phyloP scores from a whole-genome alignment of 2,113 vertebrate genomes.

The Empidonax traillii region DNA sequence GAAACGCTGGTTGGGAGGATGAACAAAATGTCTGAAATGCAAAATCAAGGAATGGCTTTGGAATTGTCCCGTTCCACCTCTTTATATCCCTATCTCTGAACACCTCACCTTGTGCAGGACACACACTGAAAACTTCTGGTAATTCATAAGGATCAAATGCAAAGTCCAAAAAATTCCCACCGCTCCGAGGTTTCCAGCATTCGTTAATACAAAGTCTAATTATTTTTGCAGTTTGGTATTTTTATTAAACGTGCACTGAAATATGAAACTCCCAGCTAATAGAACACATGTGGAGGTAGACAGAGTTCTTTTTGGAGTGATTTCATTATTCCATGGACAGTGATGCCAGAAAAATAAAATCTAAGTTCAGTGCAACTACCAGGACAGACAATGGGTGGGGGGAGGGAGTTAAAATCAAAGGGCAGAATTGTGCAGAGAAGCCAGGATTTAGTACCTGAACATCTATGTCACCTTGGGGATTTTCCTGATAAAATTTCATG shows the following conservation, averaged over 20 bases:
- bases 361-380: slow-evolving; percentile 15
- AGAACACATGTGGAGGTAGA: slow-evolving; percentile 62
- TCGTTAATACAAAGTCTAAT: slow-evolving; percentile 51
- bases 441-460: background rate
- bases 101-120: background rate
- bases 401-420: no score
- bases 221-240: slow-evolving; percentile 66
- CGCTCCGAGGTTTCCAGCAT: background rate
- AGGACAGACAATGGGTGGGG: background rate
- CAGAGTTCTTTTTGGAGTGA: background rate
- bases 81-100: background rate
- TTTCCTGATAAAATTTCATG: background rate
- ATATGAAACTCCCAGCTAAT: slow-evolving; percentile 33
- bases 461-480: background rate
- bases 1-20: background rate
- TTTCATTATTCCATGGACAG: background rate
- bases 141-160: background rate
- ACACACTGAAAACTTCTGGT: background rate
- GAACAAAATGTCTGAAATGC: background rate
- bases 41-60: background rate
- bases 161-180: background rate
- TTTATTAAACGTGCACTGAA: slow-evolving; percentile 58
- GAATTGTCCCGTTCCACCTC: background rate
- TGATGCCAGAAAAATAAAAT: slow-evolving; percentile 52
- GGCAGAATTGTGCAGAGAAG: background rate